These are phyloP conservation scores for Galeopterus variegatus DNA, from an alignment of 2,113 vertebrate genomes.

Conservation along the genomic window DNA sequence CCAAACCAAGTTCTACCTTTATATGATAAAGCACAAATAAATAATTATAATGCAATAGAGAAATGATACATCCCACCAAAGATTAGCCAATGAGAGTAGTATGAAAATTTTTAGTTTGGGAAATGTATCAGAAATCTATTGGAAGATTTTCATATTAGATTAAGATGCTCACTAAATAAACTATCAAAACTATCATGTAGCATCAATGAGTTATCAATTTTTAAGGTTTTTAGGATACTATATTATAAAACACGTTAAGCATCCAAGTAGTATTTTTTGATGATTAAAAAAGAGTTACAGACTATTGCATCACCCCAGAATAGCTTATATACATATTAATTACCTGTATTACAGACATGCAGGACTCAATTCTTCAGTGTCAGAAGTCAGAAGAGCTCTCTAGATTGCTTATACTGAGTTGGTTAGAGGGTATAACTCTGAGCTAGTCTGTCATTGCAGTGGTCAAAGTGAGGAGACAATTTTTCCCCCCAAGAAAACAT, in stretches of 20 bases:
- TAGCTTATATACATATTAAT: not conserved
- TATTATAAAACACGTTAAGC: not conserved
- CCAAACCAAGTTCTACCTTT: not conserved
- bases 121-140: not conserved
- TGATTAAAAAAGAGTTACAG: conserved; percentile 10
- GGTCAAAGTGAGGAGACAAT: not conserved
- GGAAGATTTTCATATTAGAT: not conserved
- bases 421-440: not conserved
- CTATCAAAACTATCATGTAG: not conserved
- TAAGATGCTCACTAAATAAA: not conserved
- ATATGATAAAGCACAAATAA: not conserved
- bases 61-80: not conserved
- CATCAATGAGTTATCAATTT: conserved; percentile 1
- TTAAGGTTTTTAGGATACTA: not conserved
- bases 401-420: not conserved
- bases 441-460: not conserved
- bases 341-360: not conserved
- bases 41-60: not conserved
- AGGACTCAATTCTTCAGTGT: not conserved
- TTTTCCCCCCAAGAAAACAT: not conserved
- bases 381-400: not conserved
- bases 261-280: not conserved
- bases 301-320: not conserved
- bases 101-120: conserved; percentile 8
- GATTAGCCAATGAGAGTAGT: not conserved